These are phyloP conservation scores for Struthio camelus DNA, from an alignment of 2,113 vertebrate genomes.

Conservation along the genomic window DNA sequence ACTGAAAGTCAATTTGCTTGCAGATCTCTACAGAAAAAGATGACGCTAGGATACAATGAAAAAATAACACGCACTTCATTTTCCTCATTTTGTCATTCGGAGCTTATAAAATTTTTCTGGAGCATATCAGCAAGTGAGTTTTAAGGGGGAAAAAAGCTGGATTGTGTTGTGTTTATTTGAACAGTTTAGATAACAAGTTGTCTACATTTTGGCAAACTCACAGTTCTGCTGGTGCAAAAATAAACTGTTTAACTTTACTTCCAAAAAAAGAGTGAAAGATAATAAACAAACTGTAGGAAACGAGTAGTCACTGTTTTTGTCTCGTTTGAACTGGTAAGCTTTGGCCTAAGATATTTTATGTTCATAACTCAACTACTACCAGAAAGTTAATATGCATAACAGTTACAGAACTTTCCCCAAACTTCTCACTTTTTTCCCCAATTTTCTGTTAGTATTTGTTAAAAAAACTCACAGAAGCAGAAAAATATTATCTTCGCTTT, in stretches of 20 bases:
- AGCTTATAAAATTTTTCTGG: background rate
- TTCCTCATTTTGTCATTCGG: conserved; percentile 5
- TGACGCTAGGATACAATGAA: background rate
- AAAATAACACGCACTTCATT: background rate
- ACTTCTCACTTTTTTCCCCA: background rate
- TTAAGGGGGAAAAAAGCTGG: background rate
- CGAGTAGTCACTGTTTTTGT: background rate
- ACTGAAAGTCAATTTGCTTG: conserved; percentile 55
- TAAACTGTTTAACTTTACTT: conserved; percentile 36
- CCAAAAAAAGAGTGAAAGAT: conserved; percentile 18
- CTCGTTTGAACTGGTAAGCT: background rate
- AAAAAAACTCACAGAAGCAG: background rate
- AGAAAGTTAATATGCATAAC: background rate
- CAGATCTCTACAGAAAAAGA: conserved; percentile 46
- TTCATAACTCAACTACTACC: background rate
- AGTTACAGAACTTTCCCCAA: background rate
- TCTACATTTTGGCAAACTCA: background rate
- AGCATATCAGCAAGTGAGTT: conserved; percentile 1
- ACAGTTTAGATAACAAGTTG: conserved; percentile 7
- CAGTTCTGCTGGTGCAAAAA: conserved; percentile 11
- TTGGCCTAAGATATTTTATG: background rate
- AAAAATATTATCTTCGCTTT: background rate
- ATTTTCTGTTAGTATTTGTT: background rate
- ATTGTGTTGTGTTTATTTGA: background rate
- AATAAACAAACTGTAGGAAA: conserved; percentile 25